Conservation (phyloP, 53 echinoderm and acorn worm genomes). For the Astropecten irregularis region DNA sequence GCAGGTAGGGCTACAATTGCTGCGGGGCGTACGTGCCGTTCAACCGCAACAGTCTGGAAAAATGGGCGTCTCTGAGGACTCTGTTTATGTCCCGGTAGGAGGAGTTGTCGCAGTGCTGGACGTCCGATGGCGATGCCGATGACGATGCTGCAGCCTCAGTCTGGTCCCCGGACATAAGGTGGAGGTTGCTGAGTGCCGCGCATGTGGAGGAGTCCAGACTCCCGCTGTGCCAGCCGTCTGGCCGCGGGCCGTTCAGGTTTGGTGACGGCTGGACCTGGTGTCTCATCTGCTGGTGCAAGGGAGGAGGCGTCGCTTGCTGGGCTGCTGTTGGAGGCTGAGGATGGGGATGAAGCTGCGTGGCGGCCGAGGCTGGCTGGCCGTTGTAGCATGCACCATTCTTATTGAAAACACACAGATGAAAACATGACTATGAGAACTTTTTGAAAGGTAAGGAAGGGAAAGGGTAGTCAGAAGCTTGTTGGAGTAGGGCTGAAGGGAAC, state of each 20-base stretch:
- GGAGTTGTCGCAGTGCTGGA: background rate
- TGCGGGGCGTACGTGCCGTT: too few species aligned
- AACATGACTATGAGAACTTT: background rate
- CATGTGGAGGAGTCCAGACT: constrained; percentile 31
- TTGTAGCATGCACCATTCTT: constrained; percentile 49
- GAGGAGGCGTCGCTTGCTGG: background rate
- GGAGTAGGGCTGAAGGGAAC: too few species aligned
- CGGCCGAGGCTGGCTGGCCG: constrained; percentile 19
- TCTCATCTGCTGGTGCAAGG: background rate
- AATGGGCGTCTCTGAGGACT: constrained; percentile 59
- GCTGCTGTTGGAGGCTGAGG: constrained; percentile 3
- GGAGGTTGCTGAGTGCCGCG: constrained; percentile 23
- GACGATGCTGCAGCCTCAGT: background rate
- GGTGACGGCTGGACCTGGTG: background rate
- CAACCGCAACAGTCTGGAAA: constrained; percentile 40
- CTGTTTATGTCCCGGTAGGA: constrained; percentile 61
- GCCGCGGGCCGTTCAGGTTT: background rate
- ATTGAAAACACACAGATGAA: background rate
- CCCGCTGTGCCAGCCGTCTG: background rate
- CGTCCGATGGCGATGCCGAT: background rate
- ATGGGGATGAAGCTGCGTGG: background rate
- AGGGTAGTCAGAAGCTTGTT: too few species aligned
- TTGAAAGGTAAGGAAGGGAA: too few species aligned
- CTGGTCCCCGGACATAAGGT: constrained; percentile 10
- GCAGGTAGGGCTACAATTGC: too few species aligned